Percentiles rank a stretch among this genome's conserved stretches.
Evolutionary conservation across 2,113 vertebrate species (phyloP).

Genomic region (Odocoileus virginianus): DNA sequence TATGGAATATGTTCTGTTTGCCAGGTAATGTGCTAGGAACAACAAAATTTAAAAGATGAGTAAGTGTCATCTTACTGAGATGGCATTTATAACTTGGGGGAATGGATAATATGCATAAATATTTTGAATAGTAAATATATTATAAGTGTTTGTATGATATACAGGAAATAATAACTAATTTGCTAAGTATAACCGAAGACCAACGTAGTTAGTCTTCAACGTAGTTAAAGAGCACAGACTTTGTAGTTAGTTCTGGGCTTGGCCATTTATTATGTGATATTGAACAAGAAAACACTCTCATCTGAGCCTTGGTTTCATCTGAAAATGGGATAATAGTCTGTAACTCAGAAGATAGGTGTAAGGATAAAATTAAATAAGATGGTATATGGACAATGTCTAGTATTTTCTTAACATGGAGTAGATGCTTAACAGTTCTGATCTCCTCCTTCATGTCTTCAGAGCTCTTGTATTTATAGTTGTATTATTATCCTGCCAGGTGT

Average conservation of each 20-base stretch:
- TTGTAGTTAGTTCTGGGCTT: not conserved
- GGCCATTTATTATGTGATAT: not conserved
- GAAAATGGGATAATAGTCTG: not conserved
- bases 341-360: not conserved
- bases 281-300: not conserved
- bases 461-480: not conserved
- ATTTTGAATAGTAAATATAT: not conserved
- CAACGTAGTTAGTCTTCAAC: not conserved
- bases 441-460: not conserved
- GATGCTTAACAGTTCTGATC: not conserved
- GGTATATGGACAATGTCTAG: not conserved
- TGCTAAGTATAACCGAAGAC: not conserved
- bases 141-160: not conserved
- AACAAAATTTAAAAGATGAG: slow-evolving; percentile 6
- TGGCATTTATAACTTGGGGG: not conserved
- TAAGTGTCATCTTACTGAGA: not conserved
- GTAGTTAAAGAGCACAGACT: not conserved
- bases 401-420: not conserved
- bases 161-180: not conserved
- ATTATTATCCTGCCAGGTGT: not conserved
- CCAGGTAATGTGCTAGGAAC: not conserved
- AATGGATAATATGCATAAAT: not conserved
- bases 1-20: not conserved
- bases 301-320: not conserved
- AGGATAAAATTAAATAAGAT: not conserved